Conservation (phyloP, 2,888 invertebrate species). For the Aphidius colemani region DNA sequence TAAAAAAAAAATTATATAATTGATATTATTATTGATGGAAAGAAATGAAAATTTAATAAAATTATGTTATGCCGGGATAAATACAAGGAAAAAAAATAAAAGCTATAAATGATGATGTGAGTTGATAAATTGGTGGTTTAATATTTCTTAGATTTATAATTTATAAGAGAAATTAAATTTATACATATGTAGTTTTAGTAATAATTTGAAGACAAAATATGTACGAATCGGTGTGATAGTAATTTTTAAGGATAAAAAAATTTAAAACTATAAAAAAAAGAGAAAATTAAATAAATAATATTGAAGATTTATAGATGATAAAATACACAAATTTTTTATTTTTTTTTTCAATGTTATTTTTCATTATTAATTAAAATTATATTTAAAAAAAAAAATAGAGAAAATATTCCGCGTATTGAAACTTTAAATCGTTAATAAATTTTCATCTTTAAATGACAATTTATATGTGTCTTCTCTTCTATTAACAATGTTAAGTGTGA, state of each 20-base stretch:
- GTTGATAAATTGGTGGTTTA: not conserved
- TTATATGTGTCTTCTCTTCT: not conserved
- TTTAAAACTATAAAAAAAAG: constrained; percentile 13
- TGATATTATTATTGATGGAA: too few species aligned
- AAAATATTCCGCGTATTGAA: too few species aligned
- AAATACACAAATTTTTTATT: constrained; percentile 2
- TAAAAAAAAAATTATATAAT: not conserved
- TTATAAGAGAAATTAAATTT: not conserved
- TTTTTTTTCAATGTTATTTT: not conserved
- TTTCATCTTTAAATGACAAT: constrained; percentile 2
- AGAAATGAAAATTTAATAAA: too few species aligned
- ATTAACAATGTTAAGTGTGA: not conserved
- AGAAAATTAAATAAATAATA: constrained; percentile 28
- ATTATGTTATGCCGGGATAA: constrained; percentile 15
- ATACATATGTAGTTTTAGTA: constrained; percentile 34
- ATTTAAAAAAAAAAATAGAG: not conserved
- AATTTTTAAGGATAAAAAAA: constrained; percentile 48
- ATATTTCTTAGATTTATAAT: constrained; percentile 10
- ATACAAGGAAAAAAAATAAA: constrained; percentile 5
- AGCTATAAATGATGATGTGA: constrained; percentile 3
- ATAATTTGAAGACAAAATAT: constrained; percentile 34
- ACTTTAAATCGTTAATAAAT: not conserved
- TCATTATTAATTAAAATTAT: not conserved
- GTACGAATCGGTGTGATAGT: constrained; percentile 61
- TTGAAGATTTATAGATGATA: constrained; percentile 35